These are phyloP conservation scores for Globia sparganii DNA, from an alignment of 2,888 invertebrate genomes.

Conservation along the genomic window DNA sequence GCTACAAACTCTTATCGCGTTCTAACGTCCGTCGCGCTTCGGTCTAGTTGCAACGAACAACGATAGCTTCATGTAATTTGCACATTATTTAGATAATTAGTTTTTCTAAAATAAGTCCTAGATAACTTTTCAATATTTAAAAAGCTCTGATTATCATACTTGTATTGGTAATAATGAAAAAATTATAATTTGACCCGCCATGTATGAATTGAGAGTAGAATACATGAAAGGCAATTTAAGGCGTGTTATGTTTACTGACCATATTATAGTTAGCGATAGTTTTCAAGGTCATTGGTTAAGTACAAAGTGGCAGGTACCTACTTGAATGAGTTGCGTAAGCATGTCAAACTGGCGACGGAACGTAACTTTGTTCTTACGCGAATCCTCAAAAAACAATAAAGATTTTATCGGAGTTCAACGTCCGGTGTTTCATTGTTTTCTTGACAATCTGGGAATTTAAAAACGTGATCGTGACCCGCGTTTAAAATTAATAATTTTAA, in stretches of 20 bases:
- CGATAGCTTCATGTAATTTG: conserved; percentile 15
- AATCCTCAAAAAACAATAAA: conserved; percentile 42
- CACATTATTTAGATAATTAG: conserved; percentile 8
- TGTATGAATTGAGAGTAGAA: conserved; percentile 15
- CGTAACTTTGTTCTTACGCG: conserved; percentile 33
- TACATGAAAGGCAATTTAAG: conserved; percentile 25
- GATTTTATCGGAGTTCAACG: conserved; percentile 50
- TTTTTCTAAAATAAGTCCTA: background rate
- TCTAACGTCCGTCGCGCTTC: conserved; percentile 21
- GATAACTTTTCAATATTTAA: background rate
- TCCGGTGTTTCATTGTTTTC: conserved; percentile 38
- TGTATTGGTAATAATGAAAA: background rate
- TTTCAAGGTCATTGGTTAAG: conserved; percentile 48
- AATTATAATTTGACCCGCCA: conserved; percentile 1
- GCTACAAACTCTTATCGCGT: conserved; percentile 36
- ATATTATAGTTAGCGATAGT: conserved; percentile 31
- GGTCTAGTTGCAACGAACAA: conserved; percentile 23
- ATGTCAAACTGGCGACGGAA: conserved; percentile 15
- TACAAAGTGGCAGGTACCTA: conserved; percentile 42
- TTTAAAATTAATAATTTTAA: conserved; percentile 8
- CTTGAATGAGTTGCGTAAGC: conserved; percentile 63
- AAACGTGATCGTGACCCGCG: conserved; percentile 13
- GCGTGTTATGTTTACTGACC: conserved; percentile 40
- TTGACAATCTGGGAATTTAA: conserved; percentile 10
- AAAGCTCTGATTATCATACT: background rate